Evolutionary conservation across 2,888 invertebrate species (phyloP).

Genomic region (Eupithecia subumbrata): DNA sequence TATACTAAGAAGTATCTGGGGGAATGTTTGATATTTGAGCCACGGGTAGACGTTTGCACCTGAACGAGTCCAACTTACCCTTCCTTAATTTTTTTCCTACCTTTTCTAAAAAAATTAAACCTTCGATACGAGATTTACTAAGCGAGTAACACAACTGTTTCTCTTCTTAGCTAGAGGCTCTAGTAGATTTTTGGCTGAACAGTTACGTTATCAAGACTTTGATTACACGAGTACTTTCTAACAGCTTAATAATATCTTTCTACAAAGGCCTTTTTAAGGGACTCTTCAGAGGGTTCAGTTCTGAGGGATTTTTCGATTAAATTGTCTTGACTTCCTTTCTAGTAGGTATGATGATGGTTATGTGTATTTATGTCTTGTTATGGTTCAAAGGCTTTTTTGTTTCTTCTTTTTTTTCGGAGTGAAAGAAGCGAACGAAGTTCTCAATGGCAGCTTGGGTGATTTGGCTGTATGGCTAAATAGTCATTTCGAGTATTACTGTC

Average conservation of each 20-base stretch:
- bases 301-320: slow-evolving; percentile 22
- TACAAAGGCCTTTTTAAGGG: slow-evolving; percentile 29
- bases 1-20: too few species aligned
- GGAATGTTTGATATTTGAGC: too few species aligned
- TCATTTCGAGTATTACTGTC: too few species aligned
- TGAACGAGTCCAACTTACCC: too few species aligned
- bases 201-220: slow-evolving; percentile 36
- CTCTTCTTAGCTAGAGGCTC: slow-evolving; percentile 12
- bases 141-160: slow-evolving; percentile 12
- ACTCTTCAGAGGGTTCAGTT: slow-evolving; percentile 4
- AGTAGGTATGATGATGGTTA: not conserved
- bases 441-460: too few species aligned
- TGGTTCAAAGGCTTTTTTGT: too few species aligned
- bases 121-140: not conserved
- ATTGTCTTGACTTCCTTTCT: slow-evolving; percentile 23
- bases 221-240: slow-evolving; percentile 37
- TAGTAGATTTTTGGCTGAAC: slow-evolving; percentile 27
- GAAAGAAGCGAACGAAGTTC: too few species aligned
- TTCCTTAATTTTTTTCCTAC: too few species aligned
- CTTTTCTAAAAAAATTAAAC: too few species aligned
- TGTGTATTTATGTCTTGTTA: not conserved
- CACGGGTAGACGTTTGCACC: too few species aligned
- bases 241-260: slow-evolving; percentile 38
- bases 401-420: too few species aligned
- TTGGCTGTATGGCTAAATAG: too few species aligned